phyloP scores from a whole-genome alignment of 2,113 vertebrate genomes.

The Antidorcas marsupialis region DNA sequence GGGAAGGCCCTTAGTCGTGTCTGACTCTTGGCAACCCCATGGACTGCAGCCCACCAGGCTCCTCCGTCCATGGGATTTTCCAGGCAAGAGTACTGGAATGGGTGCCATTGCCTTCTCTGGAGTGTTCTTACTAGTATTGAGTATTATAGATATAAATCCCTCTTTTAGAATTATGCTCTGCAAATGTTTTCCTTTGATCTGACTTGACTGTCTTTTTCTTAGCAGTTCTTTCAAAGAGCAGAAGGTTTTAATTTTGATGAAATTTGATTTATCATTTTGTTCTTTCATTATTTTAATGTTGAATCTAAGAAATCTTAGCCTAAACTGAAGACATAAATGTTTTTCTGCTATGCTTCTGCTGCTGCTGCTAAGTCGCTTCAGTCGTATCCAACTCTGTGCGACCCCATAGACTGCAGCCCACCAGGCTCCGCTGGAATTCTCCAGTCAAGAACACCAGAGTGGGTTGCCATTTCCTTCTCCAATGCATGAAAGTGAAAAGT shows the following conservation, averaged over 20 bases:
- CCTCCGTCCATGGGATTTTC: no score
- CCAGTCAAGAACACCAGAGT: no score
- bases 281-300: neutral
- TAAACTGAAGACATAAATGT: neutral
- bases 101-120: no score
- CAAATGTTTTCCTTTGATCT: neutral
- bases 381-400: no score
- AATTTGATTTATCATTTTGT: neutral
- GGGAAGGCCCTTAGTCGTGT: no score
- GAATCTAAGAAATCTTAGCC: neutral
- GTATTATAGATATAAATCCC: neutral
- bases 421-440: no score
- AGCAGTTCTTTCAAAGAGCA: neutral
- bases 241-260: neutral
- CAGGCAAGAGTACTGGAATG: no score
- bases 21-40: rapidly evolving
- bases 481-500: no score
- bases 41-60: no score
- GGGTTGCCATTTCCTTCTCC: no score
- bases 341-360: neutral
- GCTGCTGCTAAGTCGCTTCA: no score
- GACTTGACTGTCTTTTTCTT: neutral
- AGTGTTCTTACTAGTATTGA: neutral
- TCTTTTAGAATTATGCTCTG: neutral
- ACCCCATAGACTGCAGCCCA: no score